phyloP scores from a whole-genome alignment of 2,113 vertebrate species.

The Rallus limicola region DNA sequence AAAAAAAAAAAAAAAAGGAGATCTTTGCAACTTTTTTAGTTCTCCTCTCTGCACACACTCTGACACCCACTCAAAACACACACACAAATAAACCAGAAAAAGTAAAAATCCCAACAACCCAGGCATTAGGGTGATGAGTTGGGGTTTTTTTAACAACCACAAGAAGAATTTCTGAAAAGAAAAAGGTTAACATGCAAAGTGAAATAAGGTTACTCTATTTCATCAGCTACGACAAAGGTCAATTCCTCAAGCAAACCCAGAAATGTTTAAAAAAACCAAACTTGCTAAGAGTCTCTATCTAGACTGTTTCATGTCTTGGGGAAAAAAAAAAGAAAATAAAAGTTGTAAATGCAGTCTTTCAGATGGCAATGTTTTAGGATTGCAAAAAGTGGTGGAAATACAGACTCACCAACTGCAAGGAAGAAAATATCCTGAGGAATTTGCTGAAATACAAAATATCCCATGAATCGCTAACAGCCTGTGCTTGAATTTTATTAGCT shows the following conservation, averaged over 20 bases:
- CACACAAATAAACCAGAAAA: background rate
- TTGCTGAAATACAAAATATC: background rate
- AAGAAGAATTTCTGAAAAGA: background rate
- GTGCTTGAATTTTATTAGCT: background rate
- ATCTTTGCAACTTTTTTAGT: background rate
- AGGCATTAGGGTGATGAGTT: too few species aligned
- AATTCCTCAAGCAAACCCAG: background rate
- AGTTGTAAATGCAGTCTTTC: background rate
- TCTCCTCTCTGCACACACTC: background rate
- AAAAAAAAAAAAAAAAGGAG: background rate
- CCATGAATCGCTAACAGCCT: background rate
- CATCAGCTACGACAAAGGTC: background rate
- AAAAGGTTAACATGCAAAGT: background rate
- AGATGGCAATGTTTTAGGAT: background rate
- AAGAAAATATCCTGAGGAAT: background rate
- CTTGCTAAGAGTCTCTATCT: background rate
- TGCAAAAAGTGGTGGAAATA: background rate
- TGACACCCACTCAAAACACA: background rate
- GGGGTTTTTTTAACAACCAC: background rate
- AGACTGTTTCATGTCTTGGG: too few species aligned
- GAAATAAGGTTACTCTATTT: background rate
- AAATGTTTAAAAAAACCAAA: background rate
- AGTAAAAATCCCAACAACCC: background rate
- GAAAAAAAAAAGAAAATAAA: background rate
- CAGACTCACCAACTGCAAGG: background rate